Evolutionary conservation across 2,888 invertebrate genomes (phyloP), one percentile per base, ranked within the genome.

Genomic region (Apodemia duryi): DNA sequence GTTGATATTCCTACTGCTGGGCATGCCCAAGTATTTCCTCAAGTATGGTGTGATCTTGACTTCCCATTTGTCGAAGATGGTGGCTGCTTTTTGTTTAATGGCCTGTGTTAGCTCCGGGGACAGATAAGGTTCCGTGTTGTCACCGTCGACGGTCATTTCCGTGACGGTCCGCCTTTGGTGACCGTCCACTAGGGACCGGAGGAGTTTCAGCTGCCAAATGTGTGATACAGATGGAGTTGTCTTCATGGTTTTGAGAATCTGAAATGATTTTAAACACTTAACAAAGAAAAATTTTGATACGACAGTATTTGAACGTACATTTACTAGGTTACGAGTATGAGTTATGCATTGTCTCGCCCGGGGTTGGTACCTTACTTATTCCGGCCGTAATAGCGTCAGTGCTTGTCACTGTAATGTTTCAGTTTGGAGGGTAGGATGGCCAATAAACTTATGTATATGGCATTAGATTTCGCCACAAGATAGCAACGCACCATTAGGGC

Each of bases 191-290:
- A 94, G 95, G 0, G 94, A 92, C 2, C 93, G 93, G 5, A 94
- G 88, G 0, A 96, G 87, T 78, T 96, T 96, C 61, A 96, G 92
- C 81, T 97, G 96, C 96, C 96, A 96, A 29, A 95, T 87, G 75
- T 95, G 93, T 75, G 92, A 86, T 0, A 92, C 82, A 3, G 86
- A 93, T 0, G 95, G 93, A 21, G 91, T 83, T 0, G 82, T 83
- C 65, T 88, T 86, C 77, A 94, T 86, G 63, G 86, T 84, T 73
- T 93, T 92, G 70, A 95, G 80, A 70, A 93, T 93, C 92, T 95
- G 92, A 32, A 69, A 82, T 29, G 5, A 62, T 60, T 54, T 21
- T 21, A 21, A 21, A 21, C 21, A 21, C 21, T 21, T 21, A 21
- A 21, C 21, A 21, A 21, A 21, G 21, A 21, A 21, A 21, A 21